These are phyloP conservation scores for Tonatia bakeri DNA, from an alignment of 2,113 vertebrate species.

Conservation along the genomic window DNA sequence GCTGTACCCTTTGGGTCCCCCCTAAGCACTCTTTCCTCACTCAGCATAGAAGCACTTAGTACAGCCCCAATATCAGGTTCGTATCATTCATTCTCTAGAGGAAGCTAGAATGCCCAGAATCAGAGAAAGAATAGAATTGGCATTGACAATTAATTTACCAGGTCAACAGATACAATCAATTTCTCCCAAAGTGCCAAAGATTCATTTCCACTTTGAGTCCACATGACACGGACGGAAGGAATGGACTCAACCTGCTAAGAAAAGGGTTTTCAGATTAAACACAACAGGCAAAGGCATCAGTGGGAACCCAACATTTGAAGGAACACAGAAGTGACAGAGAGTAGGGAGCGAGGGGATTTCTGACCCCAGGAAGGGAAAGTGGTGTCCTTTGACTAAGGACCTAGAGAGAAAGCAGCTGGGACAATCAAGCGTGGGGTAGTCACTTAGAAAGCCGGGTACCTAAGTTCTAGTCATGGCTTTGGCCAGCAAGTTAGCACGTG, in stretches of 20 bases:
- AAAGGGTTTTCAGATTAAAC: slow-evolving; percentile 48
- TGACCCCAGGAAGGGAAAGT: background rate
- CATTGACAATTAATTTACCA: slow-evolving; percentile 14
- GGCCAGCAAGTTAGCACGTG: slow-evolving; percentile 17
- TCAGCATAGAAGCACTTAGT: background rate
- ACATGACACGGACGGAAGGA: background rate
- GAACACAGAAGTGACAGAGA: background rate
- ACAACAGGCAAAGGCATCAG: slow-evolving; percentile 1
- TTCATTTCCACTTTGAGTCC: background rate
- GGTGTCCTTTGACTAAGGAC: background rate
- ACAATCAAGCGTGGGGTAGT: background rate
- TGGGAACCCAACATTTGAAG: background rate
- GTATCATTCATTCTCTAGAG: background rate
- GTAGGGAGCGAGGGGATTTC: background rate
- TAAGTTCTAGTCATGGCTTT: slow-evolving; percentile 37
- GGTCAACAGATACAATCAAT: background rate
- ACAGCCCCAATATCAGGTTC: background rate
- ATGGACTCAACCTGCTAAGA: slow-evolving; percentile 6
- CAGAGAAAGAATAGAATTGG: background rate
- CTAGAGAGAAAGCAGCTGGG: background rate
- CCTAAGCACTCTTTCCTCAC: background rate
- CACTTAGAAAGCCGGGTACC: slow-evolving; percentile 2
- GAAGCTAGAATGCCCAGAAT: background rate
- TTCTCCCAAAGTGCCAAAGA: slow-evolving; percentile 4
- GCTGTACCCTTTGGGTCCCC: background rate